Evolutionary conservation across 2,113 vertebrate genomes (phyloP).

Genomic region (Scomber colias): DNA sequence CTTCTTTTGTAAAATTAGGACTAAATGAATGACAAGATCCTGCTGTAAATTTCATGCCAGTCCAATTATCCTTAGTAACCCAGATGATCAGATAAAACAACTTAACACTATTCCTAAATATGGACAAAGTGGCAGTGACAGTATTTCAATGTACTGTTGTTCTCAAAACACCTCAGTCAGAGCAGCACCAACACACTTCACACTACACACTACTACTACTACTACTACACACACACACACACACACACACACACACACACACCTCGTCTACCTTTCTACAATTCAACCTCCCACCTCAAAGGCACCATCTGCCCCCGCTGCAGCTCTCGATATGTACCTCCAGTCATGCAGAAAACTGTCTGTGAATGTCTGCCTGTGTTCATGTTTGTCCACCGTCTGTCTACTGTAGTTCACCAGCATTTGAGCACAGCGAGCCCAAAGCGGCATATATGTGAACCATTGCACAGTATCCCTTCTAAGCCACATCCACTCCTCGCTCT

Average conservation of each 20-base stretch:
- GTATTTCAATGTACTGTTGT: slow-evolving; percentile 15
- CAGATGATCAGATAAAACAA: not conserved
- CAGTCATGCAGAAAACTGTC: slow-evolving; percentile 74
- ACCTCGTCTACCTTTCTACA: slow-evolving; percentile 48
- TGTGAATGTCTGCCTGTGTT: slow-evolving; percentile 64
- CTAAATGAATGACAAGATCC: slow-evolving; percentile 7
- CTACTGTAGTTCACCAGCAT: slow-evolving; percentile 45
- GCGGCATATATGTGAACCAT: slow-evolving; percentile 28
- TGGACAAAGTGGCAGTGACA: not conserved
- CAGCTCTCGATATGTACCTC: slow-evolving; percentile 52
- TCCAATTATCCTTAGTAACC: not conserved
- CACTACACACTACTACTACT: not conserved
- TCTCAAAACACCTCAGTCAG: slow-evolving; percentile 29
- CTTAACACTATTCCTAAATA: not conserved
- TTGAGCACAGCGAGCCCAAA: slow-evolving; percentile 6
- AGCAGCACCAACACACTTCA: slow-evolving; percentile 9
- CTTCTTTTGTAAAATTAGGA: not conserved
- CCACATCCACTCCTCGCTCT: not conserved
- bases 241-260: not conserved
- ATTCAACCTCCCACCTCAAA: slow-evolving; percentile 69
- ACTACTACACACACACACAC: too few relatives aligned
- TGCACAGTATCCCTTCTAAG: slow-evolving; percentile 10
- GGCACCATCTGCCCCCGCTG: slow-evolving; percentile 75
- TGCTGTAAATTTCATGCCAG: rapidly evolving
- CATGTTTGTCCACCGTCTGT: slow-evolving; percentile 68